Evolutionary conservation across 2,797 vertebrate genomes (phyloP).

Genomic region (Allobates femoralis): DNA sequence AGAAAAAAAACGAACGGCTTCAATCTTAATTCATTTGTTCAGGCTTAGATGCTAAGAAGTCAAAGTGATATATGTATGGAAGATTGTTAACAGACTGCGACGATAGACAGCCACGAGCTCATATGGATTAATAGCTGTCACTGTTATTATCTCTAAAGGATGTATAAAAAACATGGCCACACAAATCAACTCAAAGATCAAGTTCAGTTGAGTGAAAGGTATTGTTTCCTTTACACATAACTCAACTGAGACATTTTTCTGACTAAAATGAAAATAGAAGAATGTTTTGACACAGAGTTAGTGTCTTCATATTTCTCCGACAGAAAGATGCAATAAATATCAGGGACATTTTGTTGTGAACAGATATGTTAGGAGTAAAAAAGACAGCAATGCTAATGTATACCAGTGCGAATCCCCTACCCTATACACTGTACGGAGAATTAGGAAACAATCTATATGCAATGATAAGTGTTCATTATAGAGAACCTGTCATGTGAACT

Average conservation of each 20-base stretch:
- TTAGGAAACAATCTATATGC: background rate
- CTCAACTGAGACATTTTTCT: conserved; percentile 13
- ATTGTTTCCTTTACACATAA: conserved; percentile 26
- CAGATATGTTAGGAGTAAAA: background rate
- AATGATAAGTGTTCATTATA: background rate
- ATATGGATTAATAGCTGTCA: conserved; percentile 66
- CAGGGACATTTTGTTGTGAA: background rate
- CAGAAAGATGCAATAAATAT: conserved; percentile 8
- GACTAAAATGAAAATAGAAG: conserved; percentile 25
- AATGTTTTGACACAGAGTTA: conserved; percentile 10
- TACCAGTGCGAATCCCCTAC: background rate
- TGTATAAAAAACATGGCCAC: conserved; percentile 68
- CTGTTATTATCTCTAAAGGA: conserved; percentile 68
- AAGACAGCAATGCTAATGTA: background rate
- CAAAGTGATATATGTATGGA: conserved; percentile 42
- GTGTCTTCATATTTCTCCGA: conserved; percentile 22
- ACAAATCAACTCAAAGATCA: conserved; percentile 65
- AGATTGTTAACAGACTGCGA: conserved; percentile 60
- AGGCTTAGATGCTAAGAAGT: conserved; percentile 15
- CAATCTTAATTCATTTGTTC: conserved; percentile 38
- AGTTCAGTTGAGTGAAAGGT: conserved; percentile 67
- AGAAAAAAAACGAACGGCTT: conserved; percentile 19
- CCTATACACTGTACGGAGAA: background rate
- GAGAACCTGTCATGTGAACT: too few species aligned
- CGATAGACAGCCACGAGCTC: conserved; percentile 66